Evolutionary conservation across 2,113 vertebrate species (phyloP), one percentile per base, ranked within the genome.

Genomic region (Ochotona princeps): DNA sequence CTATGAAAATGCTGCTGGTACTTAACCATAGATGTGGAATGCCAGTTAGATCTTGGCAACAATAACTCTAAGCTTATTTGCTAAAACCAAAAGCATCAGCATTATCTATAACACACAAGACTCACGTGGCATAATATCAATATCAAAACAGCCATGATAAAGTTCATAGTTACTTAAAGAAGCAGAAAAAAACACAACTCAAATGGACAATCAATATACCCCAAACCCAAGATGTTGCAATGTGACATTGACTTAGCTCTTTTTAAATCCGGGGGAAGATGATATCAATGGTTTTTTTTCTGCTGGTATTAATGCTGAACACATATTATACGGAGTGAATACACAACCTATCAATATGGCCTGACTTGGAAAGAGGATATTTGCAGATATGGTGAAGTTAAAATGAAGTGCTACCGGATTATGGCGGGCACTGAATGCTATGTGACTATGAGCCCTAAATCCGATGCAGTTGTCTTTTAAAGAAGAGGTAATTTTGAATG

Each of bases 71-170:
- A 44, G n/a, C 26, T 57, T 65, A 38, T 1, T n/a, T 30, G 6
- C 23, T 44, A 61, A 82, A 47, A 75, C 38, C 7, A 67, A 54
- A 86, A 47, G 12, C 2, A 81, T 60, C 5, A 4, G 28, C 2
- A 67, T 74, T 69, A 61, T 70, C 5, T 35, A 1, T 26, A 80
- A 7, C 54, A 60, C 81, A 25, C 18, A 82, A 38, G 20, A 30
- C 2, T 44, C 8, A 32, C 26, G 38, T 61, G 70, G 2, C 2
- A 51, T 18, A 70, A 21, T 75, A 67, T 85, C 14, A 63, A 21
- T 75, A 67, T 85, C 18, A 75, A 81, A 85, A 74, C 73, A 7
- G 60, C 32, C 57, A 78, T 30, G 49, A 28, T 87, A 91, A 91
- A 87, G 32, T 70, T 26, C 14, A 51, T 76, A 87, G 73, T 44